A percentile compares a stretch with the other conserved stretches of the same genome.
Evolutionary conservation across 2,113 vertebrate species (phyloP).

Genomic region (Limanda limanda): DNA sequence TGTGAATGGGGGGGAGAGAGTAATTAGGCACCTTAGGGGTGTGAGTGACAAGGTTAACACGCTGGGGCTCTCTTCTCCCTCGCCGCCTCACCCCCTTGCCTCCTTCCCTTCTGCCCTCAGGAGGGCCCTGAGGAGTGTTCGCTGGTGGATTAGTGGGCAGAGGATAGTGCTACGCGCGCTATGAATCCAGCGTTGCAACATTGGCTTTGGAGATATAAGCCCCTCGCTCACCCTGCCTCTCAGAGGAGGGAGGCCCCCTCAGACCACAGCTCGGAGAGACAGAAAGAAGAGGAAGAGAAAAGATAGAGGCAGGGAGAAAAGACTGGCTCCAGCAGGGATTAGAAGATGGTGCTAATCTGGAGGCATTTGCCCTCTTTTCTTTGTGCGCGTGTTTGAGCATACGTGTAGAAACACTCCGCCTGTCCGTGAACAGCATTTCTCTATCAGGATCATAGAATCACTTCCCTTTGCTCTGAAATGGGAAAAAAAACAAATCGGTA

Average conservation of each 20-base stretch:
- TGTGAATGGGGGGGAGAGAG: conserved; percentile 52
- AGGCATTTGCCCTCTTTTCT: conserved; percentile 81
- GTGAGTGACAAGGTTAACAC: conserved; percentile 75
- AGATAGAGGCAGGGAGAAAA: conserved; percentile 62
- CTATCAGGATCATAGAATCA: background rate
- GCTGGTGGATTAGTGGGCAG: conserved; percentile 75
- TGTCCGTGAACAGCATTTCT: conserved; percentile 33
- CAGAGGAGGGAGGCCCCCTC: conserved; percentile 76
- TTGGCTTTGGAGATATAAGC: conserved; percentile 79
- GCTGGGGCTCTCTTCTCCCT: conserved; percentile 46
- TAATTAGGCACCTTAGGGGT: conserved; percentile 66
- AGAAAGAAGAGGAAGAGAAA: conserved; percentile 24
- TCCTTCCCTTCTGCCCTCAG: conserved; percentile 64
- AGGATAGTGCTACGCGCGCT: conserved; percentile 61
- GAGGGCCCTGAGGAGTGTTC: conserved; percentile 69
- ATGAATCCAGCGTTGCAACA: conserved; percentile 71
- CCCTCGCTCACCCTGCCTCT: conserved; percentile 59
- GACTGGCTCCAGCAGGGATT: conserved; percentile 78
- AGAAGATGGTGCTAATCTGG: conserved; percentile 85
- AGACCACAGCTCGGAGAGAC: conserved; percentile 80
- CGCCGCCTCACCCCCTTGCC: conserved; percentile 51
- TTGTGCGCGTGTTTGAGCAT: conserved; percentile 32
- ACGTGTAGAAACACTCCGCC: conserved; percentile 23
- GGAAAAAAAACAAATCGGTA: conserved; percentile 12
- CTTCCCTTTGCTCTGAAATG: conserved; percentile 2